These are phyloP conservation scores for Anhinga rufa DNA, from an alignment of 2,113 vertebrate species.

Conservation along the genomic window DNA sequence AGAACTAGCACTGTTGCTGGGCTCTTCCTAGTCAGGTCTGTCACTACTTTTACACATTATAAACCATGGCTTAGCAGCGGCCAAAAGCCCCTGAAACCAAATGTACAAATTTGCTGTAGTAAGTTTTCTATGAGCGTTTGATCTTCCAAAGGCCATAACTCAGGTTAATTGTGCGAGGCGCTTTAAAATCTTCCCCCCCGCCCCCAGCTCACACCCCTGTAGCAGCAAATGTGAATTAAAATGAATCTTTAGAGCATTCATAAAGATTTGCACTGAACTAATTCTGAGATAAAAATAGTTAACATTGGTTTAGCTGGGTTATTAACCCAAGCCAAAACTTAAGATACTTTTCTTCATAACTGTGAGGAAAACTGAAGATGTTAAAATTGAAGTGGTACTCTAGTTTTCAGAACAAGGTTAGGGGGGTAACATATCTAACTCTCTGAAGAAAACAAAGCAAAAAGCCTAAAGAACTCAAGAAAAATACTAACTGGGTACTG, in stretches of 20 bases:
- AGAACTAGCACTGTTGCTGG: neutral
- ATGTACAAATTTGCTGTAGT: neutral
- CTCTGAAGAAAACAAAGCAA: neutral
- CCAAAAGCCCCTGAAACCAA: neutral
- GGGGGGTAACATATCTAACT: neutral
- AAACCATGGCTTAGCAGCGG: neutral
- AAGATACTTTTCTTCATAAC: neutral
- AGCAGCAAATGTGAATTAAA: neutral
- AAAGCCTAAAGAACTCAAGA: neutral
- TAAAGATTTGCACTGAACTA: too few species aligned
- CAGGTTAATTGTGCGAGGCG: neutral
- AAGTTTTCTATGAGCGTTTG: neutral
- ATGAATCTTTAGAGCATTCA: neutral
- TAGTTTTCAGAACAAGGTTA: neutral
- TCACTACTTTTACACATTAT: neutral
- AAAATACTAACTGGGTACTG: neutral
- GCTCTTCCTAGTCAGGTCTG: neutral
- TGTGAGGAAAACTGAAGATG: neutral
- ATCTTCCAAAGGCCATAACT: neutral
- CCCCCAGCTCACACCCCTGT: neutral
- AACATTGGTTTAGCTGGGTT: neutral
- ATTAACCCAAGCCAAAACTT: neutral
- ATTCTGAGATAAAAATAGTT: neutral
- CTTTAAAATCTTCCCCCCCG: neutral
- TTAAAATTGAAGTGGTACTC: neutral